Evolutionary conservation across 2,888 invertebrate species (phyloP).

Genomic region (Euplexia lucipara): DNA sequence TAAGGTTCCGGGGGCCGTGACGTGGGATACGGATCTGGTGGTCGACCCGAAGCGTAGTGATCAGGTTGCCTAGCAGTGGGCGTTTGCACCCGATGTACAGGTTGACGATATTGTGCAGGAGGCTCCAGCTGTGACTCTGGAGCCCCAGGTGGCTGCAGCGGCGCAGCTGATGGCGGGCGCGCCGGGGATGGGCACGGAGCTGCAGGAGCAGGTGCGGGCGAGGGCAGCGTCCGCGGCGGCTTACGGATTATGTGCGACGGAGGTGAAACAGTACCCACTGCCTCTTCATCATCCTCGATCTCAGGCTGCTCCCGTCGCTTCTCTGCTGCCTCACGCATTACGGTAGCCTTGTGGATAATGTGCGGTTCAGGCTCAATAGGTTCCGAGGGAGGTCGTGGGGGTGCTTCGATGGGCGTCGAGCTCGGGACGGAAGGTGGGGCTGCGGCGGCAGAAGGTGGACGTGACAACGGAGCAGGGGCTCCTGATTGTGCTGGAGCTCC

Average conservation of each 20-base stretch:
- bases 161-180: slow-evolving; percentile 78
- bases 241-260: slow-evolving; percentile 89
- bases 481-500: slow-evolving; percentile 85
- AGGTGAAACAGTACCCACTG: slow-evolving; percentile 83
- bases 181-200: slow-evolving; percentile 83
- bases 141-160: slow-evolving; percentile 69
- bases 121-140: slow-evolving; percentile 78
- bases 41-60: slow-evolving; percentile 81
- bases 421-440: slow-evolving; percentile 80
- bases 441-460: slow-evolving; percentile 89
- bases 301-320: slow-evolving; percentile 86
- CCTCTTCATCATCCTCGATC: slow-evolving; percentile 86
- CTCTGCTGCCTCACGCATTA: slow-evolving; percentile 89
- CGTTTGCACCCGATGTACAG: slow-evolving; percentile 80
- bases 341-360: slow-evolving; percentile 89
- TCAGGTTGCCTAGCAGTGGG: slow-evolving; percentile 82
- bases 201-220: slow-evolving; percentile 84
- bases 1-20: slow-evolving; percentile 84
- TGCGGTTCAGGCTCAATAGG: slow-evolving; percentile 90
- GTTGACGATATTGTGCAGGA: slow-evolving; percentile 75
- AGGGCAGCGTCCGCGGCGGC: slow-evolving; percentile 79
- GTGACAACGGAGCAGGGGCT: slow-evolving; percentile 84
- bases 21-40: slow-evolving; percentile 83
- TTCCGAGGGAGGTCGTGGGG: slow-evolving; percentile 88
- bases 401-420: slow-evolving; percentile 76